phyloP scores from a whole-genome alignment of 2,113 vertebrate genomes.

The Podiceps cristatus region DNA sequence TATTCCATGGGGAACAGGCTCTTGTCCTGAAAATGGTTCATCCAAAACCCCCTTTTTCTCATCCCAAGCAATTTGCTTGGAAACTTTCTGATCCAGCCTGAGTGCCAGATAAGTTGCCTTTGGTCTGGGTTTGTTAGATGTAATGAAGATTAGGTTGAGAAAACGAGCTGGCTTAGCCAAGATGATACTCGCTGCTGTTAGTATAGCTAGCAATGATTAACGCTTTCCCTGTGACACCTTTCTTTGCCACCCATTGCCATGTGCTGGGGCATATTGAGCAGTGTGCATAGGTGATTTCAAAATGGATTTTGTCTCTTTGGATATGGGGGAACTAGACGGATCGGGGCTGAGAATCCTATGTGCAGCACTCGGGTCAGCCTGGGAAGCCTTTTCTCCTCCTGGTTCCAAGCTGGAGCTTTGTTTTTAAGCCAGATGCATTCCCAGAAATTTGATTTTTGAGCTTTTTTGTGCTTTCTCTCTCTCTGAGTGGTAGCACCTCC shows the following conservation, averaged over 20 bases:
- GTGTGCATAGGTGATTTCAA: neutral
- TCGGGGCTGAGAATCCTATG: rapidly evolving
- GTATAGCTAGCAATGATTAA: neutral
- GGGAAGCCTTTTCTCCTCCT: neutral
- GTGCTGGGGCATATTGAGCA: neutral
- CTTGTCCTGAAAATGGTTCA: neutral
- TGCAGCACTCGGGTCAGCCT: neutral
- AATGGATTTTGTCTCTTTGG: neutral
- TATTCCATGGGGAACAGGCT: neutral
- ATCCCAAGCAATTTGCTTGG: neutral
- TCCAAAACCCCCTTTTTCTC: neutral
- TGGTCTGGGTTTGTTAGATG: neutral
- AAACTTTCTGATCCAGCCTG: neutral
- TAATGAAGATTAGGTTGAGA: neutral
- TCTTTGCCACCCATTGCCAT: neutral
- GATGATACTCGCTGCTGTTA: neutral
- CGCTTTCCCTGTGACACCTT: neutral
- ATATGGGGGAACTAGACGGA: rapidly evolving
- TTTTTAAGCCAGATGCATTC: neutral
- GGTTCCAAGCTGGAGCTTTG: neutral
- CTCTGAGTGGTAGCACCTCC: neutral
- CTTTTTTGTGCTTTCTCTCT: neutral
- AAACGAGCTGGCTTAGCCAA: neutral
- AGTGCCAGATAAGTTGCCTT: slow-evolving; percentile 8
- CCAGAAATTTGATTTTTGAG: neutral